A percentile compares a stretch with the other conserved stretches of the same genome.
Evolutionary conservation across 2,113 vertebrate species (phyloP).

Genomic region (Paratilapia polleni): DNA sequence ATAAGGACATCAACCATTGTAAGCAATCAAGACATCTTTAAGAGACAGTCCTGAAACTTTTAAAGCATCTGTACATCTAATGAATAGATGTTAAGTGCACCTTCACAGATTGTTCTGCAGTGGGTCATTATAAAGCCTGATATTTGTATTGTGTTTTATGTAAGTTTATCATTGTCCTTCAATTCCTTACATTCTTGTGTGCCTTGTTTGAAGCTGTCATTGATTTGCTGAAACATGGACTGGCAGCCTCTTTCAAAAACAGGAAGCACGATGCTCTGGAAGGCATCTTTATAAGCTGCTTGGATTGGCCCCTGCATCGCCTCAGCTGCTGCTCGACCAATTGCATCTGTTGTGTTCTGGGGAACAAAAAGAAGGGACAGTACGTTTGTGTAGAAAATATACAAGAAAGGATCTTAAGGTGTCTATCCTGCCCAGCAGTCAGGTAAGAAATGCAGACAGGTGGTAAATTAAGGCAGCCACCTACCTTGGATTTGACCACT

Average conservation of each 20-base stretch:
- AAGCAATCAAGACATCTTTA: neutral
- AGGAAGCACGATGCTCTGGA: constrained; percentile 91
- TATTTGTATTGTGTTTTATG: neutral
- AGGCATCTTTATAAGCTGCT: constrained; percentile 91
- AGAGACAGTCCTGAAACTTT: neutral
- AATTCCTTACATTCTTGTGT: constrained; percentile 91
- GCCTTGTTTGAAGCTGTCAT: constrained; percentile 97
- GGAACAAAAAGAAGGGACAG: neutral
- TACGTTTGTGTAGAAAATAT: neutral
- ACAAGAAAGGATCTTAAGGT: neutral
- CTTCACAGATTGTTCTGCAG: neutral
- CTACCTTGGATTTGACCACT: constrained; percentile 95
- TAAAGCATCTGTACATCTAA: neutral
- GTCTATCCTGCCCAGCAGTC: neutral
- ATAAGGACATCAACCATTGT: neutral
- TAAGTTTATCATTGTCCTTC: neutral
- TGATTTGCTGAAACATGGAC: constrained; percentile 99
- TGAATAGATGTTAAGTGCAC: neutral
- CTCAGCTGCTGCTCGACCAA: constrained; percentile 91
- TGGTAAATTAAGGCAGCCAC: neutral
- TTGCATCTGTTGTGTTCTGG: constrained; percentile 90
- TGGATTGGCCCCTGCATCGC: constrained; percentile 94
- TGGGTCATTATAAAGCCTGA: neutral
- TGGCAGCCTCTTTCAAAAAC: constrained; percentile 97
- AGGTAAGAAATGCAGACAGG: neutral